Evolutionary conservation across 2,113 vertebrate genomes (phyloP).

Genomic region (Xenopus borealis): DNA sequence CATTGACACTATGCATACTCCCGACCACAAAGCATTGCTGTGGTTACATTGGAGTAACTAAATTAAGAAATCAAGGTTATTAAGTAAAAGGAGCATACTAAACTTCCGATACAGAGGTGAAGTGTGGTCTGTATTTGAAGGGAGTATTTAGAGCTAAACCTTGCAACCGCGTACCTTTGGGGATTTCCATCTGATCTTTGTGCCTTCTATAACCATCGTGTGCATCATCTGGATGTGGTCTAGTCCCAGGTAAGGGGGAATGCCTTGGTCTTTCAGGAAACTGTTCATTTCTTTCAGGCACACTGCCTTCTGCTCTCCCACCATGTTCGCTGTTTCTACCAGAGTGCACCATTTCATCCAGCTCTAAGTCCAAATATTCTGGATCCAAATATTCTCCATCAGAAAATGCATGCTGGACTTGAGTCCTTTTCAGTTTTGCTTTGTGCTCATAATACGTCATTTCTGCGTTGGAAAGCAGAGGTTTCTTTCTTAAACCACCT

Average conservation of each 20-base stretch:
- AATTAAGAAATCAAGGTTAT: too few relatives aligned
- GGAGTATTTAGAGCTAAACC: too few relatives aligned
- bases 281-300: slow-evolving; percentile 70
- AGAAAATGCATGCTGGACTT: slow-evolving; percentile 79
- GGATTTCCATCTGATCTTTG: slow-evolving; percentile 64
- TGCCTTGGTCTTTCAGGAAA: slow-evolving; percentile 69
- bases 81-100: too few relatives aligned
- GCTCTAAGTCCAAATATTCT: slow-evolving; percentile 61
- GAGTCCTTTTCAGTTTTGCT: slow-evolving; percentile 89
- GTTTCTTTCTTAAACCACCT: slow-evolving; percentile 75
- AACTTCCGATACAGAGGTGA: too few relatives aligned
- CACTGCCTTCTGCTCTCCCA: slow-evolving; percentile 58
- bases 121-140: too few relatives aligned
- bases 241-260: slow-evolving; percentile 70
- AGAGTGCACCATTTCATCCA: slow-evolving; percentile 68
- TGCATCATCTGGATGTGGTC: slow-evolving; percentile 65
- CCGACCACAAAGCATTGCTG: too few relatives aligned
- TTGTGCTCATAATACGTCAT: slow-evolving; percentile 92
- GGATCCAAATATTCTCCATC: slow-evolving; percentile 59
- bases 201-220: slow-evolving; percentile 69
- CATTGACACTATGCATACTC: too few relatives aligned
- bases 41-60: too few relatives aligned
- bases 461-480: slow-evolving; percentile 79
- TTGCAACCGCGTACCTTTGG: slow-evolving; percentile 55
- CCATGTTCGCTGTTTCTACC: slow-evolving; percentile 69